These are phyloP conservation scores for Episyrphus balteatus DNA, from an alignment of 1,140 invertebrate species.

Conservation along the genomic window DNA sequence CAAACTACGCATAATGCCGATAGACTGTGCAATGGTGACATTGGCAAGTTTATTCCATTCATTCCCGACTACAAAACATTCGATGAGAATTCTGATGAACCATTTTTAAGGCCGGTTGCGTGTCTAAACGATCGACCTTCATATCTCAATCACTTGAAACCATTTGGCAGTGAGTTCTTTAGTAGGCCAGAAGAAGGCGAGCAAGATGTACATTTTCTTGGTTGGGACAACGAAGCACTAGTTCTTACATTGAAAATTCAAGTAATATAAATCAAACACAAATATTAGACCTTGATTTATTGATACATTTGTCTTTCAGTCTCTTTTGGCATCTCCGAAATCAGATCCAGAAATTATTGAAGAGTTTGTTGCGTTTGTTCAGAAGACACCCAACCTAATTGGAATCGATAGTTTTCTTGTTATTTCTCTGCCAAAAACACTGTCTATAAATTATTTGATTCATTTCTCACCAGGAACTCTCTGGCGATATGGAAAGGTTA, in stretches of 20 bases:
- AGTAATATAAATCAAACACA: slow-evolving; percentile 2
- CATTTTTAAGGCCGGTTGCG: slow-evolving; percentile 26
- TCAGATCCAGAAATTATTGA: slow-evolving; percentile 29
- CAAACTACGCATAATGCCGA: too few species aligned
- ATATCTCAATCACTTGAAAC: slow-evolving; percentile 28
- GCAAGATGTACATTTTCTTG: slow-evolving; percentile 25
- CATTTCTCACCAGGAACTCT: slow-evolving; percentile 28
- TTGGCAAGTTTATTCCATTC: slow-evolving; percentile 21
- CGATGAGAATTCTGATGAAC: slow-evolving; percentile 22
- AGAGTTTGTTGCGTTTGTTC: slow-evolving; percentile 32
- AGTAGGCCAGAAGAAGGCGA: slow-evolving; percentile 32
- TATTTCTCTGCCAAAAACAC: slow-evolving; percentile 29
- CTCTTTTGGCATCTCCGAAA: slow-evolving; percentile 22
- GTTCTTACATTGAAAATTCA: slow-evolving; percentile 29
- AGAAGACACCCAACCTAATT: slow-evolving; percentile 26
- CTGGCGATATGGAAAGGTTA: slow-evolving; percentile 33
- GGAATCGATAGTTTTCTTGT: slow-evolving; percentile 33
- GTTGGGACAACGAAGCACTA: slow-evolving; percentile 29
- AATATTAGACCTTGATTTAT: neutral
- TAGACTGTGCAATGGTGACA: neutral
- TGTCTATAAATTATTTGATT: slow-evolving; percentile 32
- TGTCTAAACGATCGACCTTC: slow-evolving; percentile 29
- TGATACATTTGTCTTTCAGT: slow-evolving; percentile 9
- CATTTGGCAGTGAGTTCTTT: slow-evolving; percentile 26
- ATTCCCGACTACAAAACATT: slow-evolving; percentile 29